These are phyloP conservation scores for Apodemus agrarius DNA, from an alignment of 2,797 vertebrate genomes.

Conservation along the genomic window DNA sequence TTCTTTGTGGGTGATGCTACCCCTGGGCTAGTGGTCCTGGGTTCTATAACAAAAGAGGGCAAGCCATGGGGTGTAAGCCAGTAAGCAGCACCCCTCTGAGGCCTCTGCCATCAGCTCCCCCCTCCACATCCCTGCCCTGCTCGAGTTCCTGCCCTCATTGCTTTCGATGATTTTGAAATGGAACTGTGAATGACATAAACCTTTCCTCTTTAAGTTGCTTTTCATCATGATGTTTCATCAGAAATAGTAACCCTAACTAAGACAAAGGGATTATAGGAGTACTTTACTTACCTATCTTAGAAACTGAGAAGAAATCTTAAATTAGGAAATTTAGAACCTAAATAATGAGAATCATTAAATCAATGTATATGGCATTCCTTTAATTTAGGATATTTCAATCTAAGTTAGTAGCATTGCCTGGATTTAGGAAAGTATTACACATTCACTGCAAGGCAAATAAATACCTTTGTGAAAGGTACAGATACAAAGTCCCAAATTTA, in stretches of 20 bases:
- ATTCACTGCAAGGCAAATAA: neutral
- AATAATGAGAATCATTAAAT: neutral
- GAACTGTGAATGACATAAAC: neutral
- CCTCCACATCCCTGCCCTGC: neutral
- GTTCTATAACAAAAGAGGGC: neutral
- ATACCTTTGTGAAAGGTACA: constrained; percentile 24
- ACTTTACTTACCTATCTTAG: constrained; percentile 32
- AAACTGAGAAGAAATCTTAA: neutral
- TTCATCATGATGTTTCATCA: neutral
- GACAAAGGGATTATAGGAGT: neutral
- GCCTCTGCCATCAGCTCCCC: neutral
- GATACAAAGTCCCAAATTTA: constrained; percentile 7
- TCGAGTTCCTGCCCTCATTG: neutral
- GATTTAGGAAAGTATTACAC: neutral
- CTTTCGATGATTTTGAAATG: neutral
- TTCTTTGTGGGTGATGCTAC: neutral
- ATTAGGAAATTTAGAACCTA: neutral
- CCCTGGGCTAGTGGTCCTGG: neutral
- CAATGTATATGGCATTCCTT: neutral
- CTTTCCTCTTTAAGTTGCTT: neutral
- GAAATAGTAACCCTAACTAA: neutral
- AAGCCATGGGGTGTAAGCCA: neutral
- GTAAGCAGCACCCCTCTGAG: neutral
- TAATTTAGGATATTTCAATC: constrained; percentile 45
- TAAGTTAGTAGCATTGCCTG: constrained; percentile 1